Evolutionary conservation across 2,888 invertebrate genomes (phyloP), one percentile per base, ranked within the genome.

Genomic region (Toxonevra muliebris): DNA sequence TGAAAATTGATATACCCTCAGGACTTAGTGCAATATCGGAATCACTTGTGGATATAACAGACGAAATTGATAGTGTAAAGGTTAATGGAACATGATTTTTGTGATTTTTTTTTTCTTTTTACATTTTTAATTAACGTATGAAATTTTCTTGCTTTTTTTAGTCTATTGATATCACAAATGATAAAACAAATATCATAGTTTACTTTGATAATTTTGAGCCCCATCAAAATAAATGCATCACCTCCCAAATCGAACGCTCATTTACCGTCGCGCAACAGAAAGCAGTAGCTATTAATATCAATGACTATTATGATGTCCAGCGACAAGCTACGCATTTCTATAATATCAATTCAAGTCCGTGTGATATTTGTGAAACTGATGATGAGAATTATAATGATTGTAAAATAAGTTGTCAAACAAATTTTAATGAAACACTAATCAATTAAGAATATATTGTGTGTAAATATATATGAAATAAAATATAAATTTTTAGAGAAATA

Each of bases 271-370:
- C 94, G 5, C 89, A 92, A 62, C 95, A 96, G 77, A 93, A 93
- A 69, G 93, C 96, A 10, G 94, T 93, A 20, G 90, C 93, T 75
- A 94, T 96, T 72, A 89, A 91, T 54, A 89, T 97, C 54, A 92
- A 92, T 75, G 97, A 98, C 82, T 94, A 97, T 77, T 97, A 96
- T 78, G 96, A 97, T 83, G 93, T 92, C 71, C 92, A 74, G 60
- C 77, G 78, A 19, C 76, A 76, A 11, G 81, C 80, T 45, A 82
- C 80, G 50, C 77, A 77, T 40, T 84, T 78, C 74, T 82, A 84
- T 60, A 70, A 63, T 9, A 40, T 64, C 13, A 7, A 30, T 30
- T 30, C 30, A 2, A 30, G 30, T 30, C 3, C 30, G 7, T 30
- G 30, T 30, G 30, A 30, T 30, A 30, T 30, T 30, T 30, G 30